Conservation (phyloP, 1,140 invertebrate genomes). For the Bombus polaris region DNA sequence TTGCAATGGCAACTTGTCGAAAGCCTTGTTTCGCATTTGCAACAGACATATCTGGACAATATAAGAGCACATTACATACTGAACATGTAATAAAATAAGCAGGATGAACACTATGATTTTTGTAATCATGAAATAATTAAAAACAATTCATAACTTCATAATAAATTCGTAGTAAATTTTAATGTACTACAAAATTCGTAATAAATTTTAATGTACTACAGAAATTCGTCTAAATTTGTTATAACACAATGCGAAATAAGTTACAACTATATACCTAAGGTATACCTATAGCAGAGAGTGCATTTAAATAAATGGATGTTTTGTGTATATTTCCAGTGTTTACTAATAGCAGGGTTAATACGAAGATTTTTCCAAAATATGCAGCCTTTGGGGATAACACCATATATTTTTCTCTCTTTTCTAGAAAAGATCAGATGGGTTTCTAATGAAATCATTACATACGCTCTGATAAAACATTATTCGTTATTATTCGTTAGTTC, state of each 20-base stretch:
- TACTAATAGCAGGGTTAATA: conserved; percentile 19
- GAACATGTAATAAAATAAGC: background rate
- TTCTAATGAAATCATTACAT: background rate
- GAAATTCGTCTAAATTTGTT: background rate
- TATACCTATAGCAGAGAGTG: conserved; percentile 42
- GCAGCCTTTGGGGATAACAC: conserved; percentile 6
- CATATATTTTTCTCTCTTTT: conserved; percentile 27
- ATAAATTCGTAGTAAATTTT: background rate
- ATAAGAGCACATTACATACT: background rate
- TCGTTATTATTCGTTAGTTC: background rate
- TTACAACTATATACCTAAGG: conserved; percentile 4
- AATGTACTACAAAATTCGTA: background rate
- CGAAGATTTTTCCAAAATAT: conserved; percentile 2
- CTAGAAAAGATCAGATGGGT: conserved; percentile 2
- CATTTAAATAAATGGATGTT: conserved; percentile 31
- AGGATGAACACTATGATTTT: background rate
- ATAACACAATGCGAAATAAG: background rate
- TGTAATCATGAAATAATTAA: background rate
- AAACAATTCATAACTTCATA: background rate
- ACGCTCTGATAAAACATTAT: background rate
- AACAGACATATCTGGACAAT: conserved; percentile 75
- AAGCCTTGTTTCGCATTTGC: conserved; percentile 83
- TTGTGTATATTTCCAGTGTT: conserved; percentile 32
- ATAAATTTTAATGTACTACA: background rate
- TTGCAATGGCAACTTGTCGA: conserved; percentile 86